Evolutionary conservation across 2,113 vertebrate genomes (phyloP), one percentile per base, ranked within the genome.

Genomic region (Chamaetylas fuelleborni): DNA sequence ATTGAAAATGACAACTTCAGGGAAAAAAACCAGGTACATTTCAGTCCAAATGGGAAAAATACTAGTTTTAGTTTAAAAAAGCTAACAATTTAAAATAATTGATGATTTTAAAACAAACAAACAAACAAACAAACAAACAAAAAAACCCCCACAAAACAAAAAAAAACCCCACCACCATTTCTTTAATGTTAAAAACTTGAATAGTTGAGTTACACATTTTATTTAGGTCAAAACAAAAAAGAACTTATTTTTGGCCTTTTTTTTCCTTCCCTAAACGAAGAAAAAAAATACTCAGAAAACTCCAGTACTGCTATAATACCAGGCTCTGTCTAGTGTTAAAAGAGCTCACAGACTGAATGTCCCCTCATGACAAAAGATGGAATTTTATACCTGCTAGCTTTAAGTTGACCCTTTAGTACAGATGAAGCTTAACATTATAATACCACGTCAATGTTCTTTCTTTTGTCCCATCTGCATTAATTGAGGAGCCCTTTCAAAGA

Each of bases 391-490:
- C 33, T 71, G 14, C 47, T 73, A 77, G 17, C 48, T 50, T n/a
- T 86, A 78, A 53, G 14, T 14, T 85, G 66, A 60, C 12, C 61
- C 72, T 81, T 93, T 69, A 48, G 78, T 71, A 51, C 47, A 61
- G 78, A 77, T 42, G 23, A 13, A 83, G 16, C 13, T 93, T 88
- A 65, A 58, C 53, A 51, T 19, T 95, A 36, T 22, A 80, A 81
- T 64, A 81, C 8, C 34, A 33, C 7, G 28, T 76, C 60, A 64
- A 19, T 54, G 95, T 92, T 77, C 71, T 65, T 93, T 73, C 47
- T 82, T 96, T 92, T 50, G 80, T 82, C 43, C 82, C 95, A 14
- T 65, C 42, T 91, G 54, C 74, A 81, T 90, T 95, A 96, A 95
- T 94, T 97, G 88, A 45, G 66, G 61, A 95, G 9, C 5, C 45